A percentile compares a stretch with the other conserved stretches of the same genome.
Conservation (phyloP, 23 tunicate genomes). For the Corella eumyota region DNA sequence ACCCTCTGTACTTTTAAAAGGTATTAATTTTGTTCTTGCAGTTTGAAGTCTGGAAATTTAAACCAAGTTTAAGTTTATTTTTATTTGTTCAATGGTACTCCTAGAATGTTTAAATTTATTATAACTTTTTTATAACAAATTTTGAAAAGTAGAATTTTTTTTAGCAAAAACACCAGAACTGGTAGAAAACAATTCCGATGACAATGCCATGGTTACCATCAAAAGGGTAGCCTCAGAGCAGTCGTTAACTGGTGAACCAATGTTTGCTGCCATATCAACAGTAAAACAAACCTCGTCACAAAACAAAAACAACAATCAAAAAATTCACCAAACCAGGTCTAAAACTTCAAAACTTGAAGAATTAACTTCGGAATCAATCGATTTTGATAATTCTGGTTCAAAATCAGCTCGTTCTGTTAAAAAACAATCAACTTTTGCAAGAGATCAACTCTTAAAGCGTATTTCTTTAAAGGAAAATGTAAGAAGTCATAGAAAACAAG, state of each 20-base stretch:
- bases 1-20: no score
- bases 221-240: constrained; percentile 41
- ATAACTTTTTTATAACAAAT: neutral
- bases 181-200: no score
- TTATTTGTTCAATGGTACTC: neutral
- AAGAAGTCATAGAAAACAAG: no score
- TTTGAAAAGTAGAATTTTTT: neutral
- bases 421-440: no score
- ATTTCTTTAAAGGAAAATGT: no score
- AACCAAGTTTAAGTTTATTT: no score
- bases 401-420: no score
- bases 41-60: no score
- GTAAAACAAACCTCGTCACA: constrained; percentile 7
- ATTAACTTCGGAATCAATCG: neutral
- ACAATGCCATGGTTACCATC: constrained; percentile 15
- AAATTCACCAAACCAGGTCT: neutral
- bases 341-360: neutral
- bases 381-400: no score
- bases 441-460: no score
- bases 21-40: no score
- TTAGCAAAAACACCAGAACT: no score
- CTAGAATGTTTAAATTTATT: neutral
- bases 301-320: neutral
- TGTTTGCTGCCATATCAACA: constrained; percentile 44
- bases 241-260: constrained; percentile 34